A percentile compares a stretch with the other conserved stretches of the same genome.
Evolutionary conservation across 2,888 invertebrate species (phyloP).

Genomic region (Dilophus febrilis): DNA sequence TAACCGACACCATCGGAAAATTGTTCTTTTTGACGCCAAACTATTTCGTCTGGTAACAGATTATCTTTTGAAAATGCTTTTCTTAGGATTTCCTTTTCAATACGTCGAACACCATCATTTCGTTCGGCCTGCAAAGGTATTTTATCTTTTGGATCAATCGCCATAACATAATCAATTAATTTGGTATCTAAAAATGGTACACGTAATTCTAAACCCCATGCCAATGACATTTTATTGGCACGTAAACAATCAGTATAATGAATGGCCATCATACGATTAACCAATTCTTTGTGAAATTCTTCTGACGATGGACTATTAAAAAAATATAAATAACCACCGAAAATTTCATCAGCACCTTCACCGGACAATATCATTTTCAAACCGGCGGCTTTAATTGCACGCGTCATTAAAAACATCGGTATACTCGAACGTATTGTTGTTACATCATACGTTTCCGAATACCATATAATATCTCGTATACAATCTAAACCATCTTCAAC

Average conservation of each 20-base stretch:
- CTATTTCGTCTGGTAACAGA: slow-evolving; percentile 62
- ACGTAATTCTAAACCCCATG: slow-evolving; percentile 61
- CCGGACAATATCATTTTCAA: slow-evolving; percentile 82
- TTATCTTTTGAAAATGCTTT: slow-evolving; percentile 54
- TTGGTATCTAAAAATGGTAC: slow-evolving; percentile 81
- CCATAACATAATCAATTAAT: slow-evolving; percentile 67
- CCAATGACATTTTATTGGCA: slow-evolving; percentile 60
- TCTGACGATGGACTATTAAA: slow-evolving; percentile 62
- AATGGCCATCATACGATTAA: slow-evolving; percentile 48
- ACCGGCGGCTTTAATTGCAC: slow-evolving; percentile 69
- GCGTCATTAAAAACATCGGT: slow-evolving; percentile 63
- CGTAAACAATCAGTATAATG: slow-evolving; percentile 67
- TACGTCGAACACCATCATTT: slow-evolving; percentile 2
- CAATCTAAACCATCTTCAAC: slow-evolving; percentile 48
- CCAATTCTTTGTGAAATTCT: slow-evolving; percentile 61
- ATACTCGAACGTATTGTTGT: slow-evolving; percentile 29
- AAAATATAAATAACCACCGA: slow-evolving; percentile 93
- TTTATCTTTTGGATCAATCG: slow-evolving; percentile 46
- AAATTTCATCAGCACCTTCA: slow-evolving; percentile 88
- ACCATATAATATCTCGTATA: slow-evolving; percentile 69
- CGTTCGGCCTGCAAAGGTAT: slow-evolving; percentile 36
- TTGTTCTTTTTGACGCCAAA: slow-evolving; percentile 91
- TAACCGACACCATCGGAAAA: slow-evolving; percentile 37
- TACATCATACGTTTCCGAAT: slow-evolving; percentile 60
- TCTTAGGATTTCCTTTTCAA: slow-evolving; percentile 71